A percentile compares a stretch with the other conserved stretches of the same genome.
Conservation (phyloP, 1,140 invertebrate species). For the Cryptotermes secundus region DNA sequence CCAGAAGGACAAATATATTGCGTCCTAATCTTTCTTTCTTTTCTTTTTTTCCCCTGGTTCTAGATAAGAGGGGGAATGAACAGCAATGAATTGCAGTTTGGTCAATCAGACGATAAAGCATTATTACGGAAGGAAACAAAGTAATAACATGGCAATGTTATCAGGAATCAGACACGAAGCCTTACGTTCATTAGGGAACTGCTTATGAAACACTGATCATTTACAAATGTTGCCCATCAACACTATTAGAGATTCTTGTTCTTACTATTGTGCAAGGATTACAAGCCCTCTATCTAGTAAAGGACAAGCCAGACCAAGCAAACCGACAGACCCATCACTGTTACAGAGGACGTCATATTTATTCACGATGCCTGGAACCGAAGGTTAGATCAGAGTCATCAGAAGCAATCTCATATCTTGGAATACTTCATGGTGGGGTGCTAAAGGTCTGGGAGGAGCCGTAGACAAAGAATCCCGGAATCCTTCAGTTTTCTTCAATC, state of each 20-base stretch:
- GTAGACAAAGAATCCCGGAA: too few relatives aligned
- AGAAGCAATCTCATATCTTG: too few relatives aligned
- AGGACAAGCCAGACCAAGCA: too few relatives aligned
- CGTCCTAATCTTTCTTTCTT: neutral
- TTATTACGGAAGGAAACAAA: neutral
- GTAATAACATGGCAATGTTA: neutral
- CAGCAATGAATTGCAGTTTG: neutral
- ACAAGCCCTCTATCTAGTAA: too few relatives aligned
- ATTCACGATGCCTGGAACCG: too few relatives aligned
- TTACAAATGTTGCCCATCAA: neutral
- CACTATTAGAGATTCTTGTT: neutral
- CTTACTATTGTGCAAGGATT: too few relatives aligned
- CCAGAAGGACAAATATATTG: neutral
- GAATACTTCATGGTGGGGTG: too few relatives aligned
- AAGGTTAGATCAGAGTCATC: too few relatives aligned
- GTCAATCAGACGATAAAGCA: neutral
- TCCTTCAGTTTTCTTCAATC: too few relatives aligned
- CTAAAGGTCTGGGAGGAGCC: too few relatives aligned
- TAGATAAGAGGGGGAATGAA: neutral
- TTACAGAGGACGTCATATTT: too few relatives aligned
- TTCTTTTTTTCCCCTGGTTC: neutral
- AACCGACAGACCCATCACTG: too few relatives aligned
- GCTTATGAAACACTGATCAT: conserved; percentile 12
- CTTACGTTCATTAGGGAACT: neutral
- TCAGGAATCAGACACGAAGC: neutral